Conservation (phyloP, 2,888 invertebrate species). For the Andrena haemorrhoa region DNA sequence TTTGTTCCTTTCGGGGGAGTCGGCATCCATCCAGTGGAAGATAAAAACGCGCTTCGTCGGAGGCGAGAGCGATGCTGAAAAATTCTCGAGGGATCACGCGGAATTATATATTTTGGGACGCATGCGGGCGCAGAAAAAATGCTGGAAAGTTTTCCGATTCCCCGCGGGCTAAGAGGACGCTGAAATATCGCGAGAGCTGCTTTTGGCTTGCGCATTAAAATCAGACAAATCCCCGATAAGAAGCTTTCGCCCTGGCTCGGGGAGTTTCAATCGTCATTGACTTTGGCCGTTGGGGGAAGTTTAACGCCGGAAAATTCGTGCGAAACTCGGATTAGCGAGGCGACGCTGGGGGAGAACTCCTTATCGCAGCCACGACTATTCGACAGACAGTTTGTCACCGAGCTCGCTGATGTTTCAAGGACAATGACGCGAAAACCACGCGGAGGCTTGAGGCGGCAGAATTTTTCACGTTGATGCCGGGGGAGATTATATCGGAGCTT, state of each 20-base stretch:
- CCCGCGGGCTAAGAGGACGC: conserved; percentile 20
- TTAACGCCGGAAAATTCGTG: conserved; percentile 58
- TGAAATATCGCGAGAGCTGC: conserved; percentile 61
- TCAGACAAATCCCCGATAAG: conserved; percentile 69
- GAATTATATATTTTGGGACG: not conserved
- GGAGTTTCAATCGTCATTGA: conserved; percentile 69
- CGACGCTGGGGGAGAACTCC: conserved; percentile 37
- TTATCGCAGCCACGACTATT: conserved; percentile 59
- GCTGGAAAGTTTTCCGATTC: not conserved
- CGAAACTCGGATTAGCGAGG: conserved; percentile 59
- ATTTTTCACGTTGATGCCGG: not conserved
- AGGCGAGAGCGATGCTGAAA: too few species aligned
- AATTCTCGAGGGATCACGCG: not conserved
- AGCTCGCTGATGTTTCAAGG: conserved; percentile 51
- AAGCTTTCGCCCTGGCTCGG: conserved; percentile 58
- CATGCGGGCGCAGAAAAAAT: not conserved
- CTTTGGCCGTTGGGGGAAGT: conserved; percentile 58
- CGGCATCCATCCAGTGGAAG: too few species aligned
- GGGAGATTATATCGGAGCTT: too few species aligned
- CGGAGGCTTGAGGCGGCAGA: not conserved
- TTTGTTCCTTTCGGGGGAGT: too few species aligned
- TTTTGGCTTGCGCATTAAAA: conserved; percentile 61
- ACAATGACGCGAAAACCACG: conserved; percentile 25
- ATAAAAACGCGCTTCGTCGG: too few species aligned
- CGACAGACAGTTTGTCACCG: conserved; percentile 52